Base-by-base conservation (phyloP, 2,888 invertebrate species). In the Cataglyphis rosenhaueri region DNA sequence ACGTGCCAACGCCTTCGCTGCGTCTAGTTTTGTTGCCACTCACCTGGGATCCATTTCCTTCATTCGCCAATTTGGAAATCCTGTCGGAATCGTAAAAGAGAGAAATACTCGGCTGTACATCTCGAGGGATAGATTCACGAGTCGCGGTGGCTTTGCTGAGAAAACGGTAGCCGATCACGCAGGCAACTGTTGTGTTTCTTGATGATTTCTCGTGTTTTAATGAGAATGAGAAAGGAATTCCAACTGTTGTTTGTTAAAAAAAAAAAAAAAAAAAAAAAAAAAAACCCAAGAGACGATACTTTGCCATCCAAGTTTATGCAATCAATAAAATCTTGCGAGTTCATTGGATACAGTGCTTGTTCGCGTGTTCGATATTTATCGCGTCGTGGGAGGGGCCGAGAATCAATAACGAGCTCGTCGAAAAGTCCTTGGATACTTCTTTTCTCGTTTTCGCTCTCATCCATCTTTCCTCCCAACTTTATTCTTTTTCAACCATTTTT, bases 291-390 rank as follows among this genome's bases (percentile, higher is more conserved):
- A n/a, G 0, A 38, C 57, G 66, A 55, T 68, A 32, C 59, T 21
- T 21, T 29, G 18, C 44, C 12, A 12, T 65, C 38, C 6, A 29
- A 70, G 76, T 55, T 78, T 66, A n/a, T 59, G 79, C 87, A 87
- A 90, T 90, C 87, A 89, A 91, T 91, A 86, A 88, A 86, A 91
- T 90, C 84, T 71, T 81, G 84, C 84, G 85, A 88, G 85, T 85
- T 85, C 81, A 83, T 74, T n/a, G 32, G 64, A 41, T 81, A 57
- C 74, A 29, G 35, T 52, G 35, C 74, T 65, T 57, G 44, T 29
- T 15, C 52, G 57, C 55, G 81, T 52, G 59, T 38, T 8, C 57
- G 78, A 44, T 70, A 68, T 70, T 78, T 82, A 66, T 65, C 78
- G 55, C 64, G 44, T 59, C 35, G 35, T 62, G 59, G 68, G 32